phyloP scores from a whole-genome alignment of 2,888 invertebrate genomes.

The Adelphocoris suturalis region DNA sequence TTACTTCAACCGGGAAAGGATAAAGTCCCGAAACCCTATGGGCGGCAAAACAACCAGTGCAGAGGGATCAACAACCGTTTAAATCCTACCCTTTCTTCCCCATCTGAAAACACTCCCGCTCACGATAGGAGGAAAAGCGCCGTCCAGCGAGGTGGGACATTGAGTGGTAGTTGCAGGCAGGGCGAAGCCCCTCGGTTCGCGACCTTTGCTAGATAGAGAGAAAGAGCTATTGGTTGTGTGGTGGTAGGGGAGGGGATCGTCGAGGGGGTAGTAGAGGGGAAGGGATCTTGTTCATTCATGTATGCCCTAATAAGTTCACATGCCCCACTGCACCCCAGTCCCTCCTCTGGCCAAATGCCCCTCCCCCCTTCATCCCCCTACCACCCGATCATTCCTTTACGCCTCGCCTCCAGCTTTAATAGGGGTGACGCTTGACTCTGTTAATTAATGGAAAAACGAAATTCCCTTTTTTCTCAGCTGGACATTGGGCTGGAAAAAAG shows the following conservation, averaged over 20 bases:
- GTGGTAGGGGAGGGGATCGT: neutral
- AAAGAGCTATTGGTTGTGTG: neutral
- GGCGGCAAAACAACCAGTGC: conserved; percentile 26
- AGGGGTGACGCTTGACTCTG: conserved; percentile 61
- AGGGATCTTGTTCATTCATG: conserved; percentile 44
- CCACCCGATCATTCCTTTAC: conserved; percentile 44
- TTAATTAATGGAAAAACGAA: conserved; percentile 67
- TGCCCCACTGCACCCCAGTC: conserved; percentile 35
- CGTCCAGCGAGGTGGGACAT: neutral
- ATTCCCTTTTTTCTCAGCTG: neutral
- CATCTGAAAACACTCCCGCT: conserved; percentile 10
- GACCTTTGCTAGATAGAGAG: no score
- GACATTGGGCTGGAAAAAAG: neutral
- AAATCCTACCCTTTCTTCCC: conserved; percentile 41
- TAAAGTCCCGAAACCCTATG: conserved; percentile 42
- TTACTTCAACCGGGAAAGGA: conserved; percentile 40
- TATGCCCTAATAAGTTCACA: conserved; percentile 53
- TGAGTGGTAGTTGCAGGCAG: neutral
- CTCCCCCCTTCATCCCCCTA: neutral
- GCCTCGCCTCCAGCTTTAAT: conserved; percentile 34
- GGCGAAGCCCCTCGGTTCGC: no score
- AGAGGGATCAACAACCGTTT: conserved; percentile 53
- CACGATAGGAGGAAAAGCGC: neutral
- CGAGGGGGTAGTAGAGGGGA: neutral
- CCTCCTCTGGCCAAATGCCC: conserved; percentile 33